Conservation (phyloP, 2,113 vertebrate species). For the Spermophilus dauricus region DNA sequence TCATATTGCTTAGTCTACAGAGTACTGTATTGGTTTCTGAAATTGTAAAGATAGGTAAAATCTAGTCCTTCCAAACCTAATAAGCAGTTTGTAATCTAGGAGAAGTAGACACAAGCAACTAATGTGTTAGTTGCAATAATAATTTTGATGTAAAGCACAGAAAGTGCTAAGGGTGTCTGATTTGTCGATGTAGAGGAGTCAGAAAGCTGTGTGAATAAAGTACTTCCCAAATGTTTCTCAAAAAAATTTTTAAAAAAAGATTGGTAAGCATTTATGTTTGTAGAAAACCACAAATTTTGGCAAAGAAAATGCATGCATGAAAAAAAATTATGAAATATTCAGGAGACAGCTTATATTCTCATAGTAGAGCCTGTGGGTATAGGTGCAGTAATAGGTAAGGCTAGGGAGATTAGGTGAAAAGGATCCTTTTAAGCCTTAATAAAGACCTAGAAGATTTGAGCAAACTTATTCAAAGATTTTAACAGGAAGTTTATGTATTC, state of each 20-base stretch:
- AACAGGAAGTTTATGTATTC: neutral
- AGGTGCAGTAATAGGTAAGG: neutral
- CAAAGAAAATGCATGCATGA: neutral
- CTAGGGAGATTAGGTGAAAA: neutral
- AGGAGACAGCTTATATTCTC: neutral
- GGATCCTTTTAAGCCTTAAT: constrained; percentile 23
- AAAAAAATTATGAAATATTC: neutral
- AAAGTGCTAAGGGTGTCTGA: neutral
- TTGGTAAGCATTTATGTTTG: neutral
- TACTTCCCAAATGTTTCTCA: neutral
- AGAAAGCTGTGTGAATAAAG: neutral
- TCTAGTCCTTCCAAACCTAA: neutral
- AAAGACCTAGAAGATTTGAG: neutral
- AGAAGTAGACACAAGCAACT: neutral
- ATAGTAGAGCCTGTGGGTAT: neutral
- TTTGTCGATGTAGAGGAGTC: neutral
- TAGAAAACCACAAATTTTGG: neutral
- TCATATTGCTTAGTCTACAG: neutral
- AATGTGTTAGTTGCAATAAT: neutral
- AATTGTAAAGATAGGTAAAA: neutral
- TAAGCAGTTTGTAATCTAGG: neutral
- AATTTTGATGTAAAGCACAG: neutral
- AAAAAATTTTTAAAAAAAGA: neutral
- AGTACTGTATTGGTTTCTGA: neutral
- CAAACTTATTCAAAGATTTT: constrained; percentile 6